Conservation (phyloP, 1,140 invertebrate genomes). For the Drosophila equinoxialis region DNA sequence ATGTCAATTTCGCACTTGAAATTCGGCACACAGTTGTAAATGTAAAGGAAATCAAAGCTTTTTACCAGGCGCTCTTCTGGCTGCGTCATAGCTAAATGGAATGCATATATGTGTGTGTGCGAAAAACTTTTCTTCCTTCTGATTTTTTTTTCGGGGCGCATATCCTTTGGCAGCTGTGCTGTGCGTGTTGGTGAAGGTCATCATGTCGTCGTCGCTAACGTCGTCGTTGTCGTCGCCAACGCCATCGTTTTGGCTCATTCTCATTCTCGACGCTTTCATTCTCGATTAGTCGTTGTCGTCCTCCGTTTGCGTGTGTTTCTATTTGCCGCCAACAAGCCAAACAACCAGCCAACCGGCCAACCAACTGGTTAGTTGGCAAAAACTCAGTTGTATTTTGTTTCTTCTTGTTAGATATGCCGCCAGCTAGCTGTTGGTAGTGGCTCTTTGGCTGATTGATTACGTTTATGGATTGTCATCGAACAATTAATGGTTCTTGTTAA, state of each 20-base stretch:
- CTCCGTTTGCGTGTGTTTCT: conserved; percentile 34
- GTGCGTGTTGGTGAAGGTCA: conserved; percentile 81
- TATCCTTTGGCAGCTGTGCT: conserved; percentile 41
- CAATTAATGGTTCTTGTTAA: conserved; percentile 57
- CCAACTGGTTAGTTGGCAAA: not conserved
- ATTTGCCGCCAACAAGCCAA: conserved; percentile 17
- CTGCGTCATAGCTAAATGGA: conserved; percentile 51
- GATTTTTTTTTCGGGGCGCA: conserved; percentile 30
- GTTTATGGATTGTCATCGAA: conserved; percentile 56
- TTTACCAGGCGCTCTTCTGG: conserved; percentile 49
- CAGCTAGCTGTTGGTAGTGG: not conserved
- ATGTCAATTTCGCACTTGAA: conserved; percentile 78
- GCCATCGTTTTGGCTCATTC: conserved; percentile 11
- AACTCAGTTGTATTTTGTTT: conserved; percentile 1
- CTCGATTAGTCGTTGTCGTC: conserved; percentile 37
- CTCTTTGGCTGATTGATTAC: conserved; percentile 60
- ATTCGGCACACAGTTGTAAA: conserved; percentile 56
- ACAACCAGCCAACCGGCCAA: conserved; percentile 20
- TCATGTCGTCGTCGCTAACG: conserved; percentile 59
- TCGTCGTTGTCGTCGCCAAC: conserved; percentile 30
- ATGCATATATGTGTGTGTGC: conserved; percentile 42
- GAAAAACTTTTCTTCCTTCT: conserved; percentile 66
- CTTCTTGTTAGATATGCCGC: not conserved
- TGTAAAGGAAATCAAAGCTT: conserved; percentile 64
- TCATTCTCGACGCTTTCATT: conserved; percentile 27